Evolutionary conservation across 2,888 invertebrate species (phyloP), one percentile per base, ranked within the genome.

Genomic region (Phorcus lineatus): DNA sequence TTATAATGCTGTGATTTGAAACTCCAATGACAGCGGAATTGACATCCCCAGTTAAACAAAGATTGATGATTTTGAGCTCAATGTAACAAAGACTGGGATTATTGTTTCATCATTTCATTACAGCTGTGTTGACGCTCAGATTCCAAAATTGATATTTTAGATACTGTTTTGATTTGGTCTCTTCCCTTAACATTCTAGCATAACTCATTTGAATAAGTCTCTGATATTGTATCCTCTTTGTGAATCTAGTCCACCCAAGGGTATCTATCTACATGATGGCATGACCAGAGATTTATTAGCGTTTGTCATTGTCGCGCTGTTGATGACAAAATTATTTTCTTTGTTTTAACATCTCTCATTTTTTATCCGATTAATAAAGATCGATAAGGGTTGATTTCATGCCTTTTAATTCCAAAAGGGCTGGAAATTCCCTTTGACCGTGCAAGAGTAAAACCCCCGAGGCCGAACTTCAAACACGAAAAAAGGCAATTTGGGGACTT

Each of bases 321-420:
- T 47, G 47, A 47, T 47, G 47, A 47, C 47, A 70, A 70, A 17
- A 17, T 36, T 16, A 57, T 22, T 70, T 40, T 70, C 70, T 70
- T 70, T 70, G 70, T 70, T 70, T 70, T 70, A 40, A 19, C 40
- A 19, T 31, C 19, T n/a, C 70, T 70, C 70, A 70, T 70, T 31
- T 70, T 70, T 70, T 40, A 70, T 70, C 31, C 70, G 70, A 70
- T 70, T 70, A 70, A 70, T 70, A 70, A 19, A n/a, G 70, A 70
- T 70, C 70, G 36, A 70, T 70, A 70, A 16, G 3, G 19, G 70
- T 36, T n/a, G 17, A 70, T 70, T 70, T 70, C 70, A 70, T 70
- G 70, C 70, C 70, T 70, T 70, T 70, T 70, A 70, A 36, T 70
- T 36, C 19, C 70, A 70, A 70, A 70, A 70, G 70, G 70, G 70